These are phyloP conservation scores for Corvus moneduloides DNA, from an alignment of 2,113 vertebrate genomes.

Conservation along the genomic window DNA sequence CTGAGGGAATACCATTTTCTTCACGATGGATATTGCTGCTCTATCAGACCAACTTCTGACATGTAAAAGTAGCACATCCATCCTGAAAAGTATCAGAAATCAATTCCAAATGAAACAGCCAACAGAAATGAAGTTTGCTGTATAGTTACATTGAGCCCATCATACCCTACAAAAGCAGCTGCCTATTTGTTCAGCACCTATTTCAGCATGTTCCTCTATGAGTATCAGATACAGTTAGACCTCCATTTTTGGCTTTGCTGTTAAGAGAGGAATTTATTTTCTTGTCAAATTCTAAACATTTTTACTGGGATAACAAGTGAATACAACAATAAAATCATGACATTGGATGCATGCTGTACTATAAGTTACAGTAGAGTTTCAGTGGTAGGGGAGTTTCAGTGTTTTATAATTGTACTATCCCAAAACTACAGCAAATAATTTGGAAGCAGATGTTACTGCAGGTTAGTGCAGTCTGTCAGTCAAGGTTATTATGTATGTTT, in stretches of 20 bases:
- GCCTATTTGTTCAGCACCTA: not conserved
- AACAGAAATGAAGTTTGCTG: not conserved
- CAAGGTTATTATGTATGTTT: conserved; percentile 63
- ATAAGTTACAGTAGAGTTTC: not conserved
- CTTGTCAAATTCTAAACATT: not conserved
- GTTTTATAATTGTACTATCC: conserved; percentile 70
- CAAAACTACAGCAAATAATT: conserved; percentile 70
- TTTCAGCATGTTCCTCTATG: not conserved
- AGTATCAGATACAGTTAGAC: not conserved
- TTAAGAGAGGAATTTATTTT: not conserved
- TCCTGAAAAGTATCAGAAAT: conserved; percentile 10
- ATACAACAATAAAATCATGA: not conserved
- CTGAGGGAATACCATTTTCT: not conserved
- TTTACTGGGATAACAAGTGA: not conserved
- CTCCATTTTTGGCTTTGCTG: not conserved
- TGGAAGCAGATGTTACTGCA: conserved; percentile 75
- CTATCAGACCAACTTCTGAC: not conserved
- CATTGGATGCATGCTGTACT: not conserved
- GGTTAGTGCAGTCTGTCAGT: conserved; percentile 69
- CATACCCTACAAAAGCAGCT: not conserved
- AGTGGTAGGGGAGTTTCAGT: conserved; percentile 58
- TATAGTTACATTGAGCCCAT: not conserved
- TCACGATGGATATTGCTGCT: not conserved
- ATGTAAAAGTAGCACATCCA: not conserved
- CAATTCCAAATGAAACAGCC: not conserved